A percentile compares a stretch with the other conserved stretches of the same genome.
Conservation (phyloP, 2,888 invertebrate species). For the Drosophila nr. fundita region DNA sequence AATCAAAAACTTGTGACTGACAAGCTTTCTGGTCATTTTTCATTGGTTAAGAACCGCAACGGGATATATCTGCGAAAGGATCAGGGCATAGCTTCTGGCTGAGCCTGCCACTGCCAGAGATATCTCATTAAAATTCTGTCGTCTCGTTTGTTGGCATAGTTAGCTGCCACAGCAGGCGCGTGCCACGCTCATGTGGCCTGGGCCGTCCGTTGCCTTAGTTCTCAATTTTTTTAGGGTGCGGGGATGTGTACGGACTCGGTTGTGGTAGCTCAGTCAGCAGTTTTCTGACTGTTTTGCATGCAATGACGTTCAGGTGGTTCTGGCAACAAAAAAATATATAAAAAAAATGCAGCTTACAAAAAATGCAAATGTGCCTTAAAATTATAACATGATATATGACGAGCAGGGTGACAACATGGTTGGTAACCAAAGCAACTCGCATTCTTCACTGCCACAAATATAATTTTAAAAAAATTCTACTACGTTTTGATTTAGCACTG, state of each 20-base stretch:
- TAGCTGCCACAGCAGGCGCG: slow-evolving; percentile 39
- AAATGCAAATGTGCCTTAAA: slow-evolving; percentile 71
- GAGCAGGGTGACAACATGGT: slow-evolving; percentile 1
- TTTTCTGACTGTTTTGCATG: slow-evolving; percentile 40
- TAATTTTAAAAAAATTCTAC: slow-evolving; percentile 62
- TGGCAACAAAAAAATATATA: slow-evolving; percentile 3
- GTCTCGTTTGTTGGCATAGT: slow-evolving; percentile 48
- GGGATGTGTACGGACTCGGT: neutral
- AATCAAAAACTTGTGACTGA: neutral
- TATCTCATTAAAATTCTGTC: slow-evolving; percentile 77
- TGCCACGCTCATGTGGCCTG: slow-evolving; percentile 36
- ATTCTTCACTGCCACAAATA: slow-evolving; percentile 55
- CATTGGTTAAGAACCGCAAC: neutral
- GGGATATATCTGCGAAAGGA: slow-evolving; percentile 40
- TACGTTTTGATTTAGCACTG: slow-evolving; percentile 32
- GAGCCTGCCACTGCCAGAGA: slow-evolving; percentile 42
- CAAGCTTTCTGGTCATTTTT: slow-evolving; percentile 10
- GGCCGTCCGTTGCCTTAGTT: slow-evolving; percentile 7
- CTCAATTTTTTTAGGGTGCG: slow-evolving; percentile 7
- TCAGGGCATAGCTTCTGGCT: slow-evolving; percentile 29
- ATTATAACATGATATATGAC: slow-evolving; percentile 63
- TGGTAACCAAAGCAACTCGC: slow-evolving; percentile 11
- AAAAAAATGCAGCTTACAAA: slow-evolving; percentile 35
- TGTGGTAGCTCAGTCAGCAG: slow-evolving; percentile 64
- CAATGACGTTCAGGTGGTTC: slow-evolving; percentile 51